Evolutionary conservation across 2,113 vertebrate species (phyloP).

Genomic region (Entelurus aequoreus): DNA sequence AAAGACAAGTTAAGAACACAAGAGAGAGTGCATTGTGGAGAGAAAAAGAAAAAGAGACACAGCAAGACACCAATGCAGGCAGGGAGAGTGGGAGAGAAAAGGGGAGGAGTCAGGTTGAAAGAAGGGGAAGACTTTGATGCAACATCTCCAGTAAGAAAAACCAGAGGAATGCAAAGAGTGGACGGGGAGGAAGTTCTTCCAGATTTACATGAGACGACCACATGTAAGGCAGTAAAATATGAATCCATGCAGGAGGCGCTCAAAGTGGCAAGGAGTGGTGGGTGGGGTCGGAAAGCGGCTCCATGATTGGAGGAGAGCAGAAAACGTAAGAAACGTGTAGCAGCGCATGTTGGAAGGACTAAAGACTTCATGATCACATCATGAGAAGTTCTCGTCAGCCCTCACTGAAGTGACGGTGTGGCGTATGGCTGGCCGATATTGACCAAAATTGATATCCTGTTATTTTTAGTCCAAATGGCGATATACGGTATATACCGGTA

Average conservation of each 20-base stretch:
- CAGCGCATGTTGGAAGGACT: too few relatives aligned
- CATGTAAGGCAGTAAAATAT: slow-evolving; percentile 51
- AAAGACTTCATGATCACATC: too few relatives aligned
- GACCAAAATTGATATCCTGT: too few relatives aligned
- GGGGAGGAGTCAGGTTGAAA: slow-evolving; percentile 32
- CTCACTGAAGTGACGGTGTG: too few relatives aligned
- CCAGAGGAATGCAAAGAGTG: slow-evolving; percentile 54
- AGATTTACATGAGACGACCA: neutral
- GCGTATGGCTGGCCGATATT: too few relatives aligned
- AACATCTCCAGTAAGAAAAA: slow-evolving; percentile 36
- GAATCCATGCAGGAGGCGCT: slow-evolving; percentile 53
- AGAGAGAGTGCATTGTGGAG: slow-evolving; percentile 30
- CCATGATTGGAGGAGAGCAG: slow-evolving; percentile 41
- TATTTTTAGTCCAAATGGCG: too few relatives aligned
- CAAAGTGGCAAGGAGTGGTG: slow-evolving; percentile 20
- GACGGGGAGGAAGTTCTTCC: slow-evolving; percentile 11
- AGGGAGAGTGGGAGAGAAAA: neutral
- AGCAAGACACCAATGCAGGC: slow-evolving; percentile 23
- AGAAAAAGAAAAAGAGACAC: slow-evolving; percentile 25
- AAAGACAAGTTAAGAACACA: slow-evolving; percentile 22
- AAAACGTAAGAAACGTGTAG: neutral
- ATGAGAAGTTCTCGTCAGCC: too few relatives aligned
- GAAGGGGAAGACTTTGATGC: slow-evolving; percentile 47
- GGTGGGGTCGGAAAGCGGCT: slow-evolving; percentile 45
- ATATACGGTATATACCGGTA: too few relatives aligned